Evolutionary conservation across 2,888 invertebrate species (phyloP), one percentile per base, ranked within the genome.

Genomic region (Piscicola geometra): DNA sequence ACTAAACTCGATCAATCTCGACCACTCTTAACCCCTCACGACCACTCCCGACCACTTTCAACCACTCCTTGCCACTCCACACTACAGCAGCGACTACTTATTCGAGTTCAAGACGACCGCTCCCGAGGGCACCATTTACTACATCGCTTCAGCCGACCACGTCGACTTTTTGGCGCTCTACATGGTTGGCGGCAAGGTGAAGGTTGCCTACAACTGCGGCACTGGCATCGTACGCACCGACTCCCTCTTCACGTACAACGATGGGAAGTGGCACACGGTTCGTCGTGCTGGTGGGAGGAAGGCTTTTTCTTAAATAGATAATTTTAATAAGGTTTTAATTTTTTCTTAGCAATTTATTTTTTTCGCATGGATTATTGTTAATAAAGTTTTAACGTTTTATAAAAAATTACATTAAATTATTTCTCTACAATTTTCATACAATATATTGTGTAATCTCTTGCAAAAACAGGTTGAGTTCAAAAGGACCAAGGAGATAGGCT

Each of bases 251-350:
- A 89, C 90, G 15, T 92, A 92, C 85, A 90, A 89, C 81, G 93
- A 97, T 86, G 89, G 91, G 81, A 87, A 89, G 41, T 99, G 98
- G 97, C 93, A 97, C 85, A 92, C 93, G 85, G 91, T 93, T 75
- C 89, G 89, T 93, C 0, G 30, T n/a, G 25, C 64, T 69, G 36
- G 35, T 28, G n/a, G n/a, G n/a, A n/a, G n/a, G n/a, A n/a, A n/a
- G n/a, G n/a, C n/a, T n/a, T n/a, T n/a, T n/a, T n/a, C n/a, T n/a
- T n/a, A n/a, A n/a, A n/a, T n/a, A n/a, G n/a, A n/a, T n/a, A n/a
- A n/a, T n/a, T n/a, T n/a, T n/a, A n/a, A n/a, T n/a, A n/a, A n/a
- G n/a, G n/a, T n/a, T n/a, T n/a, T n/a, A n/a, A n/a, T n/a, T n/a
- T n/a, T n/a, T n/a, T n/a, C n/a, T n/a, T n/a, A n/a, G n/a, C n/a